Percentiles rank a stretch among this genome's conserved stretches.
These are phyloP conservation scores for Leptopilina syphax DNA, from an alignment of 2,888 invertebrate species.

Conservation along the genomic window DNA sequence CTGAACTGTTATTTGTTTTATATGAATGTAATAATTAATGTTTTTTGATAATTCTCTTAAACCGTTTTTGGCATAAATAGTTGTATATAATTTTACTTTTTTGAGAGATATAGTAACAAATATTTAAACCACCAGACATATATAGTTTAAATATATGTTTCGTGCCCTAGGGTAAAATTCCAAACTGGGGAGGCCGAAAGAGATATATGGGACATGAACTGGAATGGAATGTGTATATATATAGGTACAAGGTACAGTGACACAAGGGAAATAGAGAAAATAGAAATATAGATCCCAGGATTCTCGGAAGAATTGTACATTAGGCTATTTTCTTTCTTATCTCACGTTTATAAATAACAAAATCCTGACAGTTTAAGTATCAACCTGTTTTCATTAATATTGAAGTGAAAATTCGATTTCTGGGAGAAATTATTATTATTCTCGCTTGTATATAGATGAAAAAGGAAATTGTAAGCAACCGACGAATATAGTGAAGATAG, in stretches of 20 bases:
- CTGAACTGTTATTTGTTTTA: too few species aligned
- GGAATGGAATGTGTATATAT: constrained; percentile 3
- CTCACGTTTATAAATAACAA: neutral
- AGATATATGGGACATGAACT: constrained; percentile 21
- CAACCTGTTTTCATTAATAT: neutral
- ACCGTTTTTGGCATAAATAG: too few species aligned
- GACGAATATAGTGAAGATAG: neutral
- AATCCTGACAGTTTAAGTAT: neutral
- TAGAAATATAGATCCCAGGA: constrained; percentile 1
- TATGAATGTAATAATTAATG: too few species aligned
- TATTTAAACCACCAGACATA: too few species aligned
- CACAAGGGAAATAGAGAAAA: constrained; percentile 14
- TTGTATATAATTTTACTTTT: too few species aligned
- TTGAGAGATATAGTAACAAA: too few species aligned
- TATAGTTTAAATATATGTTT: constrained; percentile 7
- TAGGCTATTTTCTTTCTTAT: constrained; percentile 6
- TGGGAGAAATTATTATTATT: neutral
- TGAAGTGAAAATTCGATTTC: neutral
- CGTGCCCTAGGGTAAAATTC: constrained; percentile 19
- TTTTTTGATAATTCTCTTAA: too few species aligned
- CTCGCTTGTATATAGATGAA: neutral
- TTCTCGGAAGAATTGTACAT: neutral
- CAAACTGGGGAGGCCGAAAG: constrained; percentile 12
- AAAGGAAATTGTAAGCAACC: neutral
- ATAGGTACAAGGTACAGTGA: neutral